Percentiles rank a stretch among this genome's conserved stretches.
Evolutionary conservation across 64 coral and sea anemone genomes (phyloP).

Genomic region (Orbicella faveolata): DNA sequence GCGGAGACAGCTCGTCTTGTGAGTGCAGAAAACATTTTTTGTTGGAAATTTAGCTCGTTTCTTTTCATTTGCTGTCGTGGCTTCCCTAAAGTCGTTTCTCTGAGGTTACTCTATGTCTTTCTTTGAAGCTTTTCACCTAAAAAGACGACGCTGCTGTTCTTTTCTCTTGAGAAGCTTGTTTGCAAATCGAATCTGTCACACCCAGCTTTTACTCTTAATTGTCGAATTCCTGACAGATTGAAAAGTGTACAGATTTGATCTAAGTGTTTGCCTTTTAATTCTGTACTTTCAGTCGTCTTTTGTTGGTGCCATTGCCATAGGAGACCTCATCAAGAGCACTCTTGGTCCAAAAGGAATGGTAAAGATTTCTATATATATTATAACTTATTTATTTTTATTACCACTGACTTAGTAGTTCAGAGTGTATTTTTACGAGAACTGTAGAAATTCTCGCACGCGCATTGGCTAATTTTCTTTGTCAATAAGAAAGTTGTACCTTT

Average conservation of each 20-base stretch:
- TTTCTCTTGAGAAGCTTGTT: neutral
- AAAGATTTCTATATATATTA: neutral
- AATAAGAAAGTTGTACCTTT: too few relatives aligned
- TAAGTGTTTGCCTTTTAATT: neutral
- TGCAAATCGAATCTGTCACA: slow-evolving; percentile 3
- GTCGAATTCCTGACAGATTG: neutral
- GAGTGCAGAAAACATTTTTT: slow-evolving; percentile 9
- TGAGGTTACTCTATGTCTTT: neutral
- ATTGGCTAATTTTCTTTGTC: too few relatives aligned
- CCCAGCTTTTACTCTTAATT: neutral
- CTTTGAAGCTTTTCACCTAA: neutral
- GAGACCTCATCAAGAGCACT: slow-evolving; percentile 95
- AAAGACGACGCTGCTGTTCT: neutral
- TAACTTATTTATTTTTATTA: neutral
- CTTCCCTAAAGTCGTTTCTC: neutral
- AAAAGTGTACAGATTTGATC: neutral
- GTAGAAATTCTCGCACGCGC: too few relatives aligned
- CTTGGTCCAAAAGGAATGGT: slow-evolving; percentile 99
- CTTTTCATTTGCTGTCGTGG: neutral
- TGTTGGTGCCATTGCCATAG: slow-evolving; percentile 97
- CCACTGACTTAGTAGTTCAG: neutral
- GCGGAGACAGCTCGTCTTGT: slow-evolving; percentile 92
- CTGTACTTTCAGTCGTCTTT: slow-evolving; percentile 85
- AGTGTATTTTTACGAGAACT: too few relatives aligned
- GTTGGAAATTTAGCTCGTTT: neutral